Evolutionary conservation across 2,888 invertebrate species (phyloP).

Genomic region (Eupithecia exiguata): DNA sequence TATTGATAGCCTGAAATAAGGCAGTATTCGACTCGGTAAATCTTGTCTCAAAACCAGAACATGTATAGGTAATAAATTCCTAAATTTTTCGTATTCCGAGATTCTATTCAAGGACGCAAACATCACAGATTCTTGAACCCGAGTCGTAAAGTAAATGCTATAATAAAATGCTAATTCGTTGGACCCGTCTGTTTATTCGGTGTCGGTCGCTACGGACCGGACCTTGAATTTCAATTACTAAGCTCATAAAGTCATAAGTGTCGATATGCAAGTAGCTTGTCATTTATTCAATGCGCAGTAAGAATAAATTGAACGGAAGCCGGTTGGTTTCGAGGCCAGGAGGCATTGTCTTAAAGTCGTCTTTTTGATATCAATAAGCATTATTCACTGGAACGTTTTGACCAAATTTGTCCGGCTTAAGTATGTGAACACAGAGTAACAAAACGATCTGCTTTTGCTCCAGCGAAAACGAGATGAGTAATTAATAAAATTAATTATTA

Average conservation of each 20-base stretch:
- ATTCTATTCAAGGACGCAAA: constrained; percentile 1
- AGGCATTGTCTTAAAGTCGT: background rate
- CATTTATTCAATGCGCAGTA: background rate
- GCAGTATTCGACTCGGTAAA: background rate
- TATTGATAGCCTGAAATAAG: background rate
- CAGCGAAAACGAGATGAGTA: too few species aligned
- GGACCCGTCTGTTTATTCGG: background rate
- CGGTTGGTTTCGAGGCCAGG: background rate
- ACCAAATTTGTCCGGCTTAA: too few species aligned
- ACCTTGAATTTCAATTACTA: constrained; percentile 9
- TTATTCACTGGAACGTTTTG: too few species aligned
- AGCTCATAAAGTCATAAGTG: background rate
- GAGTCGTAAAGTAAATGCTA: background rate
- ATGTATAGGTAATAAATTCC: background rate
- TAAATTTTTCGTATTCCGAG: constrained; percentile 5
- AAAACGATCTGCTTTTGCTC: too few species aligned
- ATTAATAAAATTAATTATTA: too few species aligned
- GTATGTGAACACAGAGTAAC: too few species aligned
- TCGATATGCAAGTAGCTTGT: background rate
- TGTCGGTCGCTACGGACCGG: background rate
- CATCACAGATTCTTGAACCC: constrained; percentile 4
- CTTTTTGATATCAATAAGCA: background rate
- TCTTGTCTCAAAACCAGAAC: background rate
- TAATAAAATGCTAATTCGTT: constrained; percentile 6
- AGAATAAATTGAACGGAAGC: background rate